A percentile compares a stretch with the other conserved stretches of the same genome.
phyloP scores from a whole-genome alignment of 2,113 vertebrate genomes.

The Etia nguti region DNA sequence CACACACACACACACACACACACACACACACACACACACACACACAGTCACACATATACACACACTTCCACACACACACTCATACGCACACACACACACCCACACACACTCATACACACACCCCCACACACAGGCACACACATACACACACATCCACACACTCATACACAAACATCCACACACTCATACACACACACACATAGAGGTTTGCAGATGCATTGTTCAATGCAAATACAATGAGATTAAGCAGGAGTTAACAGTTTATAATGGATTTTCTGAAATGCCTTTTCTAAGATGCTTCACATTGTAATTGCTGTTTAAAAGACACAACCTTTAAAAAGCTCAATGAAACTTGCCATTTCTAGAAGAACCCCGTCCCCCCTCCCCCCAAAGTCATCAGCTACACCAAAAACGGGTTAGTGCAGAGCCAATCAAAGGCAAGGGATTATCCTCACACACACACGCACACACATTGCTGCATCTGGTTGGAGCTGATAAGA shows the following conservation, averaged over 20 bases:
- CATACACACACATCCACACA: neutral
- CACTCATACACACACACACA: neutral
- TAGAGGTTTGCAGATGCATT: neutral
- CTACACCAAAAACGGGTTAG: slow-evolving; percentile 10
- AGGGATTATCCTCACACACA: slow-evolving; percentile 49
- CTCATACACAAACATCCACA: neutral
- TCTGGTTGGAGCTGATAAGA: slow-evolving; percentile 69
- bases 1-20: rapidly evolving
- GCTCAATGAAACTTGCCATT: slow-evolving; percentile 28
- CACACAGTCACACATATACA: too few species aligned
- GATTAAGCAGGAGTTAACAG: neutral
- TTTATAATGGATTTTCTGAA: slow-evolving; percentile 33
- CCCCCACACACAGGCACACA: neutral
- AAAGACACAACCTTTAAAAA: slow-evolving; percentile 31
- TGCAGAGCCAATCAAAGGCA: slow-evolving; percentile 50
- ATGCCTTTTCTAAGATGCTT: slow-evolving; percentile 32
- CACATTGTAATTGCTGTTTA: slow-evolving; percentile 38
- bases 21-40: neutral
- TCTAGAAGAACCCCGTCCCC: slow-evolving; percentile 19
- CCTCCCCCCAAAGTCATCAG: slow-evolving; percentile 29
- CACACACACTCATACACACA: neutral
- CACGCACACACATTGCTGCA: slow-evolving; percentile 15
- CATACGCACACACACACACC: too few species aligned
- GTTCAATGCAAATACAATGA: neutral
- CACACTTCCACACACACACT: too few species aligned